These are phyloP conservation scores for Psephotus haematonotus DNA, from an alignment of 2,113 vertebrate genomes.

Conservation along the genomic window DNA sequence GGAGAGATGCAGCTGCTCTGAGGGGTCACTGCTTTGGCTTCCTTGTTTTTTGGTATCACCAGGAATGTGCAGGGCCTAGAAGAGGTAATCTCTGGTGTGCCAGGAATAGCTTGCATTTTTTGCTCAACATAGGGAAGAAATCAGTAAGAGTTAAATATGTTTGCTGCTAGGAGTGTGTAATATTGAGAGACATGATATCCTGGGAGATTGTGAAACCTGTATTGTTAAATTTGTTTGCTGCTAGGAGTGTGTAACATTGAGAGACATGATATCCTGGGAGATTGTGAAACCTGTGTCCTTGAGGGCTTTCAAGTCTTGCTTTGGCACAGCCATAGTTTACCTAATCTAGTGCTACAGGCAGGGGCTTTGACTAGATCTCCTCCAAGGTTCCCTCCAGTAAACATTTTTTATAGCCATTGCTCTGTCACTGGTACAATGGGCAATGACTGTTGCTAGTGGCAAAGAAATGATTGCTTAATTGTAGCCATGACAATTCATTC, in stretches of 20 bases:
- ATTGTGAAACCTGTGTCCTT: neutral
- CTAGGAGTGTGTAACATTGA: neutral
- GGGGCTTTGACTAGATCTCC: neutral
- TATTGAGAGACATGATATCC: neutral
- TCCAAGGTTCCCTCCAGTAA: neutral
- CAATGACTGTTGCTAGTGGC: neutral
- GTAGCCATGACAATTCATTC: neutral
- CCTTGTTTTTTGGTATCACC: neutral
- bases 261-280: neutral
- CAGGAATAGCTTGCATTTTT: neutral
- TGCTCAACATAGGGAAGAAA: neutral
- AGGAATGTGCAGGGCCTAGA: neutral
- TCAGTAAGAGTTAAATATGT: neutral
- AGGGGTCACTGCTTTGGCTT: neutral
- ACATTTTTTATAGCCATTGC: neutral
- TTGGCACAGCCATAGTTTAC: neutral
- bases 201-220: neutral
- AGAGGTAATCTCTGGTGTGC: neutral
- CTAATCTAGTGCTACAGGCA: neutral
- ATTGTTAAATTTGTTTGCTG: neutral
- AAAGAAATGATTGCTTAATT: neutral
- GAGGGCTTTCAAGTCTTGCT: neutral
- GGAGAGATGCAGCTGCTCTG: neutral
- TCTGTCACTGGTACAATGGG: fast-evolving
- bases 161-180: neutral